Percentiles rank a stretch among this genome's conserved stretches.
Conservation (phyloP, 2,797 vertebrate species). For the Xiphophorus birchmanni region DNA sequence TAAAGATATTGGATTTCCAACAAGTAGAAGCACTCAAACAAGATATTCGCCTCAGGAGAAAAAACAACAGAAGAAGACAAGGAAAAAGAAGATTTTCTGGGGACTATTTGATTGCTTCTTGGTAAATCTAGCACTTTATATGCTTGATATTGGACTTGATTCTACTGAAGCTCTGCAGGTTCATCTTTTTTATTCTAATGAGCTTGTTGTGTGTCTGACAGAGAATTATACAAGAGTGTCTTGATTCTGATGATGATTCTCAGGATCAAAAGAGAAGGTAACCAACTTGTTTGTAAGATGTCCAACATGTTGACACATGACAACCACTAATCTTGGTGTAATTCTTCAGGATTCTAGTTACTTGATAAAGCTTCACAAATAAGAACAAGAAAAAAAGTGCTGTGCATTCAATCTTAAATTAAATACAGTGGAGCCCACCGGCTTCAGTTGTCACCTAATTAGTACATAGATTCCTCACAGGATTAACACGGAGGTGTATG, state of each 20-base stretch:
- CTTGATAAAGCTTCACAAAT: background rate
- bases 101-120: background rate
- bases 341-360: background rate
- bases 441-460: background rate
- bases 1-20: background rate
- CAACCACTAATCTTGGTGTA: background rate
- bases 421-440: background rate
- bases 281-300: background rate
- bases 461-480: background rate
- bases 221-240: background rate
- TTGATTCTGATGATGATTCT: background rate
- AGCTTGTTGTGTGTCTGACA: background rate
- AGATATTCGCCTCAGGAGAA: background rate
- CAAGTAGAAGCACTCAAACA: background rate
- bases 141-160: background rate
- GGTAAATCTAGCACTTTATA: background rate
- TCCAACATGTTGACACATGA: background rate
- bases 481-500: background rate
- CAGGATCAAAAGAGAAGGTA: background rate
- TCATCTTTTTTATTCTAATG: background rate
- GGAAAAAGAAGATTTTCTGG: background rate
- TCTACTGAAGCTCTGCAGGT: background rate
- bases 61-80: background rate
- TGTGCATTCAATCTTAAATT: background rate
- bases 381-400: background rate